A percentile compares a stretch with the other conserved stretches of the same genome.
phyloP scores from a whole-genome alignment of 2,888 invertebrate genomes.

The Erannis defoliaria region DNA sequence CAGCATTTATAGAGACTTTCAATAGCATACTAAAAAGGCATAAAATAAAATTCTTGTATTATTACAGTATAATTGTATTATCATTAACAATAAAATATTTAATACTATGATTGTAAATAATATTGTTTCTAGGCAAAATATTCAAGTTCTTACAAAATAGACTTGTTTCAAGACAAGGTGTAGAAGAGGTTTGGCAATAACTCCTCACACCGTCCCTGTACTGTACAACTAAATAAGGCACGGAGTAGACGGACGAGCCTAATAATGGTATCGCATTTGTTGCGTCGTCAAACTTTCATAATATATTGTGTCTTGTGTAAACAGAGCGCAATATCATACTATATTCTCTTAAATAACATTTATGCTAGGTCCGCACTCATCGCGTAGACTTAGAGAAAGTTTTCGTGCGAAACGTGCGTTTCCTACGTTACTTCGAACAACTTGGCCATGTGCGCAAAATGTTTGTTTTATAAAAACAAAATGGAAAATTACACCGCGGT shows the following conservation, averaged over 20 bases:
- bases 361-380: too few relatives aligned
- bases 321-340: too few relatives aligned
- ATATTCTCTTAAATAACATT: too few relatives aligned
- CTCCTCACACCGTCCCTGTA: conserved; percentile 30
- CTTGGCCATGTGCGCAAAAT: too few relatives aligned
- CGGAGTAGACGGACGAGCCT: not conserved
- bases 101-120: conserved; percentile 32
- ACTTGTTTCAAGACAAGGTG: conserved; percentile 21
- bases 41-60: not conserved
- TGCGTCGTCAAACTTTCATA: not conserved
- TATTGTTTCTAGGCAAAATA: conserved; percentile 19
- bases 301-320: not conserved
- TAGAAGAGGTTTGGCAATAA: conserved; percentile 40
- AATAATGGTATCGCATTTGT: too few relatives aligned
- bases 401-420: too few relatives aligned
- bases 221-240: conserved; percentile 29
- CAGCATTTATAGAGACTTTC: not conserved
- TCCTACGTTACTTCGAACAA: too few relatives aligned
- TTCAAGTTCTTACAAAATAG: conserved; percentile 24
- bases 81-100: conserved; percentile 18
- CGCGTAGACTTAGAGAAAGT: too few relatives aligned
- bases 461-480: too few relatives aligned
- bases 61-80: conserved; percentile 13
- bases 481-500: too few relatives aligned
- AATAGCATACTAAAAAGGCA: not conserved